These are phyloP conservation scores for Conops quadrifasciatus DNA, from an alignment of 2,888 invertebrate species.

Conservation along the genomic window DNA sequence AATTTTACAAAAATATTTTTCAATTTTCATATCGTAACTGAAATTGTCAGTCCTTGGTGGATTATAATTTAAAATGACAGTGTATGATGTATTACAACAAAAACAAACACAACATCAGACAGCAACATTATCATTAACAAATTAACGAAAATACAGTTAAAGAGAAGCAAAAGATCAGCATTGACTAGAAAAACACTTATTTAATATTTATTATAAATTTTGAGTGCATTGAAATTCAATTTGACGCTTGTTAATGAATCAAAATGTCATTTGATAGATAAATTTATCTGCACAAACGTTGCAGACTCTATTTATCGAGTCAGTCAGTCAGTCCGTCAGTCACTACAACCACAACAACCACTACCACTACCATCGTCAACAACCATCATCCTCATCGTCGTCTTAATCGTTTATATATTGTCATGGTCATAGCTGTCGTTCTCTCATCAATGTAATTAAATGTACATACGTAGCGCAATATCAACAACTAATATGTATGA, in stretches of 20 bases:
- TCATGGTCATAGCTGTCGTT: background rate
- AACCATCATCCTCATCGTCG: background rate
- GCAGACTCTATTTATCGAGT: slow-evolving; percentile 32
- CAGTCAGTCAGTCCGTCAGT: slow-evolving; percentile 3
- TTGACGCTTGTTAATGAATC: slow-evolving; percentile 25
- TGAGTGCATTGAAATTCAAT: no score
- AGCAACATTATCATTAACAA: no score
- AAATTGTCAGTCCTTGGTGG: background rate
- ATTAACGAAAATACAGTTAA: no score
- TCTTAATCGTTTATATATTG: background rate
- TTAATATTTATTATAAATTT: background rate
- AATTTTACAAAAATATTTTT: no score
- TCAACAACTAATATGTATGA: background rate
- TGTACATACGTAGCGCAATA: slow-evolving; percentile 9
- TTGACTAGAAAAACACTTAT: no score
- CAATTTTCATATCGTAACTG: background rate
- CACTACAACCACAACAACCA: no score
- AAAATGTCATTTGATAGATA: slow-evolving; percentile 21
- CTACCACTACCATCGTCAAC: background rate
- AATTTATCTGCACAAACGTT: slow-evolving; percentile 30
- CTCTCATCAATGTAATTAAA: slow-evolving; percentile 20
- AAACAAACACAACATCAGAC: no score
- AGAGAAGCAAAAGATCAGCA: no score
- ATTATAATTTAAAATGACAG: slow-evolving; percentile 27
- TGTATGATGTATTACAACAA: slow-evolving; percentile 22